Evolutionary conservation across 37 sponge, comb jelly and placozoan species (phyloP).

Genomic region (Amphimedon queenslandica): DNA sequence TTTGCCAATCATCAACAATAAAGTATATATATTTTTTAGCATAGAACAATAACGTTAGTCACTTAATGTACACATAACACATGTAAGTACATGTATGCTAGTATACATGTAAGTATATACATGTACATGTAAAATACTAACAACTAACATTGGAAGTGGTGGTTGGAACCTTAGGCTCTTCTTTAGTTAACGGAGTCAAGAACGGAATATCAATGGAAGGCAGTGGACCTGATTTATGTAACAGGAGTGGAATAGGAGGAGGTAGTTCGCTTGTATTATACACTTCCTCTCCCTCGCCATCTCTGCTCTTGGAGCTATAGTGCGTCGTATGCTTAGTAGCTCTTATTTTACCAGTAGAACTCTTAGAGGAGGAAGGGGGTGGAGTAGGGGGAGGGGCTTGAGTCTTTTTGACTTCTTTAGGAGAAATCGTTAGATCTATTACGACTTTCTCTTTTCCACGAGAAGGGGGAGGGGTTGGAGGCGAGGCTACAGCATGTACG

Average conservation of each 20-base stretch:
- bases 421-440: neutral
- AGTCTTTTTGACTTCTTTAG: neutral
- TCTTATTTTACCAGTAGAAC: neutral
- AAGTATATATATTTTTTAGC: too few species aligned
- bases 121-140: neutral
- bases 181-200: neutral
- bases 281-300: neutral
- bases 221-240: neutral
- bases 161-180: too few species aligned
- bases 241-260: neutral
- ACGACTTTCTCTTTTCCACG: neutral
- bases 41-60: too few species aligned
- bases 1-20: too few species aligned
- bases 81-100: too few species aligned
- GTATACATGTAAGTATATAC: too few species aligned
- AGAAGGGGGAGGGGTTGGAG: slow-evolving; percentile 4
- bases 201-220: neutral
- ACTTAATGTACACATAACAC: too few species aligned
- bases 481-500: neutral
- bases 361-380: neutral
- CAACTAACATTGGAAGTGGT: too few species aligned
- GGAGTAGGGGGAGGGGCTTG: neutral
- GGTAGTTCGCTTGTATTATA: neutral
- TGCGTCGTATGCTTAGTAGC: neutral
- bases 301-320: neutral